A percentile compares a stretch with the other conserved stretches of the same genome.
phyloP scores from a whole-genome alignment of 2,888 invertebrate genomes.

The Neoitamus cyanurus region DNA sequence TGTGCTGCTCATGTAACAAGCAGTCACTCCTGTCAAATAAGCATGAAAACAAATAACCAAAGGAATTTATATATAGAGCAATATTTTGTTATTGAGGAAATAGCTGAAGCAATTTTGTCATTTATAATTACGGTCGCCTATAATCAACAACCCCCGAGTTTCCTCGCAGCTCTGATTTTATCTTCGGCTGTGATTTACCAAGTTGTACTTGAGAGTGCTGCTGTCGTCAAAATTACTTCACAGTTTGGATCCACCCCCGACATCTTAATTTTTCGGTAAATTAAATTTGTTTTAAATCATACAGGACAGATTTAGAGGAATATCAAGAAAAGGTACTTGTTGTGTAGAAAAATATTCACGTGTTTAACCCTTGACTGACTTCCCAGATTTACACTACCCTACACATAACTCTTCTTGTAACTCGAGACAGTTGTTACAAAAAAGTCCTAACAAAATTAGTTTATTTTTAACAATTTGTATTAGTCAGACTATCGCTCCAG shows the following conservation, averaged over 20 bases:
- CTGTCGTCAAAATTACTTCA: neutral
- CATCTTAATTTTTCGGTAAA: neutral
- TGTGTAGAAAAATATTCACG: too few species aligned
- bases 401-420: too few species aligned
- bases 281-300: neutral
- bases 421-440: too few species aligned
- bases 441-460: too few species aligned
- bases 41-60: neutral
- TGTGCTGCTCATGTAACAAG: neutral
- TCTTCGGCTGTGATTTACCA: neutral
- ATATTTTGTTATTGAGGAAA: neutral
- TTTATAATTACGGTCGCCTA: neutral
- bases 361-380: too few species aligned
- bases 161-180: neutral
- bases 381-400: too few species aligned
- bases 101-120: neutral
- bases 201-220: neutral
- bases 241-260: neutral
- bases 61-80: neutral
- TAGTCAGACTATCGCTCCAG: too few species aligned
- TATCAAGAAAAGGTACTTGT: too few species aligned
- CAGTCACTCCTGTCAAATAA: neutral
- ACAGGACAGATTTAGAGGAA: too few species aligned
- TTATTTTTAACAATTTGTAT: too few species aligned
- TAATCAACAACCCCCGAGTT: neutral